Conservation (phyloP, 2,113 vertebrate species). For the Uria aalge region DNA sequence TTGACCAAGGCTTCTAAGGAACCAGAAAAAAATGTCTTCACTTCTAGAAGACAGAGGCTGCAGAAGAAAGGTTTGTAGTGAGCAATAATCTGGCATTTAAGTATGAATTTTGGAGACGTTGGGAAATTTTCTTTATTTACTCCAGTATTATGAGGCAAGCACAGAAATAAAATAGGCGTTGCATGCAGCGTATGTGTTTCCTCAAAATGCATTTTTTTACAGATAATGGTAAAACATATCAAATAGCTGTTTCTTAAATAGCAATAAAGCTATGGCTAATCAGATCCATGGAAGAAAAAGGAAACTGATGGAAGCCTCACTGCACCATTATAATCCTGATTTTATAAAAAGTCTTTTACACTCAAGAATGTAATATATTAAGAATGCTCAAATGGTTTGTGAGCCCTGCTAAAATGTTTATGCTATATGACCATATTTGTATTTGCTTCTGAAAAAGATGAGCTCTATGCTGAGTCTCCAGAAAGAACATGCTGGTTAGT, state of each 20-base stretch:
- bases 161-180: not conserved
- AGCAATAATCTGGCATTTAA: not conserved
- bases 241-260: not conserved
- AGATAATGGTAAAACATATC: not conserved
- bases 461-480: not conserved
- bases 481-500: not conserved
- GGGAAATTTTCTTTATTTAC: not conserved
- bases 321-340: not conserved
- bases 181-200: not conserved
- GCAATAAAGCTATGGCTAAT: not conserved
- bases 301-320: not conserved
- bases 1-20: constrained; percentile 11
- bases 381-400: not conserved
- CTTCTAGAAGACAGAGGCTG: constrained; percentile 17
- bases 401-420: not conserved
- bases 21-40: constrained; percentile 4
- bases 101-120: not conserved
- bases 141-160: not conserved
- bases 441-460: not conserved
- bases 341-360: not conserved
- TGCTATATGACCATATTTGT: not conserved
- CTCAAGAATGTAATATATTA: not conserved
- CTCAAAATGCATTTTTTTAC: not conserved
- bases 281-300: not conserved
- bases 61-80: constrained; percentile 74